Base-by-base conservation (phyloP, 2,113 vertebrate species). In the Dipodomys merriami region DNA sequence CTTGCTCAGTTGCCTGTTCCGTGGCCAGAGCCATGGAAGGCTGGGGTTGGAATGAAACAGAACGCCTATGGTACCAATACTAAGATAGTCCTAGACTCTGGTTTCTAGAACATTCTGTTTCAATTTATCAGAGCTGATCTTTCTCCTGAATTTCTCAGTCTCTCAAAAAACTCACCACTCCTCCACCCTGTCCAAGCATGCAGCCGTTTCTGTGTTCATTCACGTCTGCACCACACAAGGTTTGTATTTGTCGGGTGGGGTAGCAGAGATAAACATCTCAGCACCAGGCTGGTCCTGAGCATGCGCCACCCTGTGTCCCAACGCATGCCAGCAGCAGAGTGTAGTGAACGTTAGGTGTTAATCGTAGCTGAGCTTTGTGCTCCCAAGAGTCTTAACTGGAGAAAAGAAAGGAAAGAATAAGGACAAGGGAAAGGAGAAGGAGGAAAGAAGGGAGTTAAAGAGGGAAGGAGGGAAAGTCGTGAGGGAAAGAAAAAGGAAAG, bases 271-370 rank as follows among this genome's bases (percentile, higher is more conserved):
- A 25, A n/a, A 22, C 33, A 29, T 65, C 46, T 76, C 76, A 71
- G 80, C 57, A 49, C 76, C 93, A 33, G 33, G 25, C n/a, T 95
- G n/a, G 20, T 2, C 39, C 67, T 25, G 65, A 35, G 67, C 6
- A 15, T 35, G 62, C 53, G 23, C 35, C 33, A n/a, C 1, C 29
- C 39, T 27, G 4, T 30, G 18, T 30, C 49, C 49, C 49, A 9
- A 53, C 1, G 49, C 49, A 53, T 53, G 49, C 49, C 49, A 53
- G 12, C 9, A 53, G 12, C 49, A 53, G 49, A 53, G 49, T 0
- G 2, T n/a, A 86, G 80, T 64, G 22, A 53, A 10, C 3, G 16
- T 0, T 10, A 2, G 0, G 1, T 35, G 49, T 16, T 12, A 30
- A 8, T 74, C 0, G 20, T 33, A 64, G n/a, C 39, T 78, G 80